Base-by-base conservation (phyloP, 2,113 vertebrate species). In the Isichthys henryi region DNA sequence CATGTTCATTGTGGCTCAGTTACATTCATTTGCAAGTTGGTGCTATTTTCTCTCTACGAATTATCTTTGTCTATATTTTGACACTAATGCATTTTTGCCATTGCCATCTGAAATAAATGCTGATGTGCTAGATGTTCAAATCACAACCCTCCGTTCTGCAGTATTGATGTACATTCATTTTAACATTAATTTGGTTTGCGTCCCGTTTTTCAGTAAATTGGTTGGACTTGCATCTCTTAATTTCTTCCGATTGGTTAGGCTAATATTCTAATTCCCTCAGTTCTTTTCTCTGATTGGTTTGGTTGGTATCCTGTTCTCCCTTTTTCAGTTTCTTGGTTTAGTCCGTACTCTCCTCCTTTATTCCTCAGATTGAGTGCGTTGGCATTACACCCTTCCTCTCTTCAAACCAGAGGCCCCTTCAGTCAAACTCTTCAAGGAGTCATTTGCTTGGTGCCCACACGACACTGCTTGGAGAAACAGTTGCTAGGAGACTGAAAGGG, bases 401-500 rank as follows among this genome's bases (percentile, higher is more conserved):
- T 43, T 53, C 48, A 52, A 31, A 31, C 48, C 88, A 46, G 17
- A 89, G 74, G 35, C 74, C 88, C 21, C 50, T 53, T 70, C 88
- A 50, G 48, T 31, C 70, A 43, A 49, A 53, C n/a, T 56, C 74
- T 83, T 58, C 19, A 70, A n/a, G 31, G 74, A 80, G 70, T 49
- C 48, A 50, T 77, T 50, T 19, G 88, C 49, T 35, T 50, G 74
- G 27, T 53, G 49, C 77, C 88, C 46, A 52, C 74, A 74, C 43
- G 74, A 89, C 31, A 19, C 62, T 50, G 74, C 5, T 53, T 31
- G 46, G 15, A 50, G 74, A 35, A 49, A 83, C 35, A 48, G 88
- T 56, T 89, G 88, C 88, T 89, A 89, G 70, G 88, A 89, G 88
- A 89, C 88, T 7, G 97, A 92, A 87, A 98, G 95, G 0, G 95